Conservation (phyloP, 2,888 invertebrate species). For the Neoaliturus tenellus region DNA sequence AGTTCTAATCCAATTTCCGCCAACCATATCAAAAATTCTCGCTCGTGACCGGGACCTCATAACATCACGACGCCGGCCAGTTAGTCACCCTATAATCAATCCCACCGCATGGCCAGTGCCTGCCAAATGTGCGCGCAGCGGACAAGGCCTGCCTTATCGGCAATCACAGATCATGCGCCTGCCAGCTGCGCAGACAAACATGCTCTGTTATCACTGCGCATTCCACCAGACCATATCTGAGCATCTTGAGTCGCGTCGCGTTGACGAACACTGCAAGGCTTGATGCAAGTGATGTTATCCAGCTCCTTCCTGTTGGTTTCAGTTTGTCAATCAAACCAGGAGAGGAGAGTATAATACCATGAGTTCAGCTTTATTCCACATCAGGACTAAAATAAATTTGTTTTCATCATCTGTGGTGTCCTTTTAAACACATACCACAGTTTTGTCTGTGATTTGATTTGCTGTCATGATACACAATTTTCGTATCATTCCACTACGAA, state of each 20-base stretch:
- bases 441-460: no score
- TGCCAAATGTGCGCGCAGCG: conserved; percentile 18
- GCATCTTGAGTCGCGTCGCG: background rate
- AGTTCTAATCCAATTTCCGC: conserved; percentile 13
- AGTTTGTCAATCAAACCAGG: no score
- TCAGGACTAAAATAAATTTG: no score
- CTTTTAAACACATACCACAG: no score
- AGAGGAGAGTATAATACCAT: no score
- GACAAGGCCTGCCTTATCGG: conserved; percentile 26
- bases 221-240: conserved; percentile 10
- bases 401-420: no score
- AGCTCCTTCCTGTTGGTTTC: no score
- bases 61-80: background rate
- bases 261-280: background rate
- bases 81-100: conserved; percentile 28
- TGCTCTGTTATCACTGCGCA: conserved; percentile 22
- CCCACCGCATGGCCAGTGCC: conserved; percentile 27
- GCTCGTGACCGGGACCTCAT: background rate
- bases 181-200: conserved; percentile 38
- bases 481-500: no score
- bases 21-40: background rate
- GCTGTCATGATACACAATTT: no score
- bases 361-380: no score
- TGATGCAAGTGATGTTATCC: background rate
- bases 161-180: conserved; percentile 31